Evolutionary conservation across 1,140 invertebrate species (phyloP).

Genomic region (Ctenoplectra terminalis): DNA sequence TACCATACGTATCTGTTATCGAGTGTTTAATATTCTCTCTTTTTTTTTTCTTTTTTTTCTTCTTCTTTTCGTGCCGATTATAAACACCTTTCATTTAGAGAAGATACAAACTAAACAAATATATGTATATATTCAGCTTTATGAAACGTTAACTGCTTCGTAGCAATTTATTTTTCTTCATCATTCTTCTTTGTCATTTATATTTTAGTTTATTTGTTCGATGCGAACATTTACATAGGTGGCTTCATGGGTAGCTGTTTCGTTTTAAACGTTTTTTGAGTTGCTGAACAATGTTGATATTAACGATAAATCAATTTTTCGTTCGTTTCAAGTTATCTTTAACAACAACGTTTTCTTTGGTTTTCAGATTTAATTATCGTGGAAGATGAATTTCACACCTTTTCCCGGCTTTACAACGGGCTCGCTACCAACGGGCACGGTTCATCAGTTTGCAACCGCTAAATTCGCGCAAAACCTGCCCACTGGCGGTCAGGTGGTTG

Average conservation of each 20-base stretch:
- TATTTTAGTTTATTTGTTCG: background rate
- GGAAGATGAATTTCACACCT: slow-evolving; percentile 88
- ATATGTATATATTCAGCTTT: background rate
- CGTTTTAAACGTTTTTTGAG: background rate
- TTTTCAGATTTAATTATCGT: slow-evolving; percentile 62
- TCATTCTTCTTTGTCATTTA: background rate
- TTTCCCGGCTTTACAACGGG: slow-evolving; percentile 86
- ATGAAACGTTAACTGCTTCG: no score
- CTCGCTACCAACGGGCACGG: slow-evolving; percentile 85
- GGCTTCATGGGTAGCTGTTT: background rate
- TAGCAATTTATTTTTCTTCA: background rate
- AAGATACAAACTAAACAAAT: background rate
- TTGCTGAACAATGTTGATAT: background rate
- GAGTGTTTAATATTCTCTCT: slow-evolving; percentile 2
- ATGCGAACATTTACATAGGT: background rate
- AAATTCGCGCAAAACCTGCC: slow-evolving; percentile 87
- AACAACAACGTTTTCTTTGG: background rate
- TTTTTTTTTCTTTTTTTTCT: background rate
- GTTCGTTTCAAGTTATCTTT: background rate
- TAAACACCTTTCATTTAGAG: background rate
- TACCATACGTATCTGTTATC: background rate
- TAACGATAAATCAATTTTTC: background rate
- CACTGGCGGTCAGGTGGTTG: slow-evolving; percentile 84
- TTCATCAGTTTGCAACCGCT: slow-evolving; percentile 86
- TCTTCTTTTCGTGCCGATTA: slow-evolving; percentile 1